A percentile compares a stretch with the other conserved stretches of the same genome.
Conservation (phyloP, 2,888 invertebrate genomes). For the Suillia variegata region DNA sequence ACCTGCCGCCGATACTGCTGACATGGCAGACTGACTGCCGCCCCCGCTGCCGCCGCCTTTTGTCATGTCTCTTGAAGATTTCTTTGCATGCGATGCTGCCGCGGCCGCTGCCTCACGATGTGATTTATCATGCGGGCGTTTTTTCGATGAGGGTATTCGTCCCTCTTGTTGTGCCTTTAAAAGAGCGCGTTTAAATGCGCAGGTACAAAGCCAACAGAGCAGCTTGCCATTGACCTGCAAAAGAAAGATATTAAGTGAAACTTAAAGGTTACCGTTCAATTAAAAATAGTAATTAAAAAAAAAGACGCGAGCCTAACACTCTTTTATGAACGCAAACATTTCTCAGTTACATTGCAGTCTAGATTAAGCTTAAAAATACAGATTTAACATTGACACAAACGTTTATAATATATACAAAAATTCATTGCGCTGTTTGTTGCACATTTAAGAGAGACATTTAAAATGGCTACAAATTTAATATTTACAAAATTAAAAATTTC, state of each 20-base stretch:
- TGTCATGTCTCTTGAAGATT: slow-evolving; percentile 60
- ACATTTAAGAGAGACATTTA: slow-evolving; percentile 5
- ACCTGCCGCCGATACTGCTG: slow-evolving; percentile 42
- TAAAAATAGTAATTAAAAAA: slow-evolving; percentile 9
- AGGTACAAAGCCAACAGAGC: slow-evolving; percentile 93
- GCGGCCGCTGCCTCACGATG: slow-evolving; percentile 48
- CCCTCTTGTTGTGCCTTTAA: slow-evolving; percentile 86
- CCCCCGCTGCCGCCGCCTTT: slow-evolving; percentile 31
- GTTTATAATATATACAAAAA: slow-evolving; percentile 8
- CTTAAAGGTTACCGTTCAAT: neutral
- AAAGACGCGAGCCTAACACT: neutral
- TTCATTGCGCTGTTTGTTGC: no score
- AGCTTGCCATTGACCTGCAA: slow-evolving; percentile 91
- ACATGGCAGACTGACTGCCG: slow-evolving; percentile 34
- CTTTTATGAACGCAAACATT: slow-evolving; percentile 48
- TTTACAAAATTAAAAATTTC: neutral
- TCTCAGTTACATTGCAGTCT: slow-evolving; percentile 17
- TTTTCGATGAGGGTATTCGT: slow-evolving; percentile 65
- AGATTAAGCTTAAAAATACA: no score
- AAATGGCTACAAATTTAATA: slow-evolving; percentile 5
- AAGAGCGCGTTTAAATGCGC: slow-evolving; percentile 89
- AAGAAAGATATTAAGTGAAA: slow-evolving; percentile 2
- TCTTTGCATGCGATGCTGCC: slow-evolving; percentile 63
- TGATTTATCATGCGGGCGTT: slow-evolving; percentile 56
- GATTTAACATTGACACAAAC: no score